These are phyloP conservation scores for Anguilla obscura DNA, from an alignment of 2,797 vertebrate genomes.

Conservation along the genomic window DNA sequence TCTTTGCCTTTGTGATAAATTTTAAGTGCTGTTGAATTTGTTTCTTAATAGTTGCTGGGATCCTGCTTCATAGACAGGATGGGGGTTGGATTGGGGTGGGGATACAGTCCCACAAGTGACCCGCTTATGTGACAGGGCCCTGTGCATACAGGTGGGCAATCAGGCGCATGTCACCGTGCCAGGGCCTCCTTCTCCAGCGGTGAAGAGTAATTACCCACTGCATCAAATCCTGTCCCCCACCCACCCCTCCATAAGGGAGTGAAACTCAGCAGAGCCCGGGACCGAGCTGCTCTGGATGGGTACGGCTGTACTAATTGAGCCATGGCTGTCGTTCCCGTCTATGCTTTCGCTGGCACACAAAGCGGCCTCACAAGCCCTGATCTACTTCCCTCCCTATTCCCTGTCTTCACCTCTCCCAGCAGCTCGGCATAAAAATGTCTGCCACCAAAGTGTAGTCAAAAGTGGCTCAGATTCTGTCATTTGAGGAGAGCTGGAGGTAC, in stretches of 20 bases:
- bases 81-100: constrained; percentile 17
- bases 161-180: constrained; percentile 52
- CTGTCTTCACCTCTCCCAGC: not conserved
- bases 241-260: constrained; percentile 23
- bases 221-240: constrained; percentile 45
- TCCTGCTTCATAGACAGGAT: constrained; percentile 37
- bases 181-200: constrained; percentile 45
- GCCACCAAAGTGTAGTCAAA: not conserved
- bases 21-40: not conserved
- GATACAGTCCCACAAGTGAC: constrained; percentile 46
- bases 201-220: constrained; percentile 57
- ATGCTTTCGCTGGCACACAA: constrained; percentile 6
- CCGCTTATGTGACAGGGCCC: constrained; percentile 50
- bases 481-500: not conserved
- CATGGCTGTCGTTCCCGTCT: constrained; percentile 4
- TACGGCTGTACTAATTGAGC: constrained; percentile 39
- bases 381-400: not conserved
- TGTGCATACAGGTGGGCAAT: constrained; percentile 52
- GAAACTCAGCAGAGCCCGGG: constrained; percentile 1
- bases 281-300: constrained; percentile 29
- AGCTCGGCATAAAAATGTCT: not conserved
- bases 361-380: not conserved
- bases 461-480: not conserved
- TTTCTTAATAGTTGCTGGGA: constrained; percentile 32
- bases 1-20: not conserved